phyloP scores from a whole-genome alignment of 2,888 invertebrate genomes.

The Escarpia spicata region DNA sequence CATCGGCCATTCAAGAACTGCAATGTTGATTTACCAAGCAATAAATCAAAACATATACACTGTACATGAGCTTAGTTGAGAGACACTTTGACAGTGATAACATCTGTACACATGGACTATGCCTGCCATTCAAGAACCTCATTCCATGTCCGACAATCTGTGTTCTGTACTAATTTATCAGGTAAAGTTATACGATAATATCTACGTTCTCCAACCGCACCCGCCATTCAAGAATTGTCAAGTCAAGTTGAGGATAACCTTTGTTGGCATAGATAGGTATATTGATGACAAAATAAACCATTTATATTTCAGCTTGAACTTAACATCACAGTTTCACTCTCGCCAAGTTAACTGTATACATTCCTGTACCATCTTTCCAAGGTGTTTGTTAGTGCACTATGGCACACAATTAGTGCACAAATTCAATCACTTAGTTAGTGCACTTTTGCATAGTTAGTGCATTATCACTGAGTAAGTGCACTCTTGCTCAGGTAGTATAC shows the following conservation, averaged over 20 bases:
- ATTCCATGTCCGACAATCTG: not conserved
- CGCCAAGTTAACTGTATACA: no score
- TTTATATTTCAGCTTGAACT: not conserved
- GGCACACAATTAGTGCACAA: no score
- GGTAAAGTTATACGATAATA: not conserved
- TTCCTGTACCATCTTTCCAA: no score
- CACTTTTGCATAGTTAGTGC: no score
- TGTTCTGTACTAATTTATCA: not conserved
- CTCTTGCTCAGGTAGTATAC: no score
- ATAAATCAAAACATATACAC: not conserved
- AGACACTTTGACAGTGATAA: not conserved
- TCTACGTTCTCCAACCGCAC: not conserved
- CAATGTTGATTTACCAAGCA: not conserved
- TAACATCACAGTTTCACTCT: not conserved
- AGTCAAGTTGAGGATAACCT: not conserved
- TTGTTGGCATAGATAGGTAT: no score
- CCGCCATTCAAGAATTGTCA: not conserved
- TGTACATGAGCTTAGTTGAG: not conserved
- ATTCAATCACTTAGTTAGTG: no score
- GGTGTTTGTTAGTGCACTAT: no score
- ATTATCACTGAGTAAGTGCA: no score
- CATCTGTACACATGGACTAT: not conserved
- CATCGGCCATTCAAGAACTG: not conserved
- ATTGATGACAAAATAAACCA: not conserved
- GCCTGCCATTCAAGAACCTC: not conserved